A percentile compares a stretch with the other conserved stretches of the same genome.
These are phyloP conservation scores for Caenorhabditis sp. DNA, from an alignment of 2,888 invertebrate species.

Conservation along the genomic window DNA sequence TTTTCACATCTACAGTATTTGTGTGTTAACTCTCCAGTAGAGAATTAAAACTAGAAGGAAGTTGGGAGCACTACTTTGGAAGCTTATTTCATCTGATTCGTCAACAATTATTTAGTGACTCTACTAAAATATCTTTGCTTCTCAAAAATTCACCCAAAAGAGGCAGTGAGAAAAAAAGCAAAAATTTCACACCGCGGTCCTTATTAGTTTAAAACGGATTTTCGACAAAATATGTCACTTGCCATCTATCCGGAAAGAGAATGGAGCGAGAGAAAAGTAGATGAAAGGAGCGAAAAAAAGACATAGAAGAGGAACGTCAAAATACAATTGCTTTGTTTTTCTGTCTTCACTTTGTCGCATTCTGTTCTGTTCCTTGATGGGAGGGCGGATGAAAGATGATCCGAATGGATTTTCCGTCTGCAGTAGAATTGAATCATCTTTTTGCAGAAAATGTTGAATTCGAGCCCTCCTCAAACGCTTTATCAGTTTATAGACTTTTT, in stretches of 20 bases:
- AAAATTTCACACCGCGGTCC: conserved; percentile 21
- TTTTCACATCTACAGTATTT: too few relatives aligned
- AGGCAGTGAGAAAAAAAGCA: background rate
- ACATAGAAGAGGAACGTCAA: conserved; percentile 23
- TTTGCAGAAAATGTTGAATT: too few relatives aligned
- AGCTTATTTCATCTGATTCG: too few relatives aligned
- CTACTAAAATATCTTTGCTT: background rate
- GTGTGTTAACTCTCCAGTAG: too few relatives aligned
- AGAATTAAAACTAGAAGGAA: too few relatives aligned
- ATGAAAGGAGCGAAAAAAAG: conserved; percentile 15
- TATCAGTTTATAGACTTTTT: too few relatives aligned
- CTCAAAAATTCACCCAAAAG: background rate
- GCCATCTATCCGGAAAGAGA: conserved; percentile 16
- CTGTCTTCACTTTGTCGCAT: conserved; percentile 13
- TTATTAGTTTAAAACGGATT: conserved; percentile 51
- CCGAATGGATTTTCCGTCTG: background rate
- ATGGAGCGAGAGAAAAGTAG: conserved; percentile 11
- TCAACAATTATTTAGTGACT: too few relatives aligned
- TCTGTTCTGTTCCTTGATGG: conserved; percentile 4
- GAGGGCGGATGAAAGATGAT: background rate
- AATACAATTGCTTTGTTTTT: conserved; percentile 43
- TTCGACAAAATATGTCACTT: conserved; percentile 34
- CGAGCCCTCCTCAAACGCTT: too few relatives aligned
- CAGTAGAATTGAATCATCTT: too few relatives aligned
- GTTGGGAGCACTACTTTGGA: too few relatives aligned